These are phyloP conservation scores for Chrysogorgia sp. DNA, from an alignment of 92 coral and sea anemone species.

Conservation along the genomic window DNA sequence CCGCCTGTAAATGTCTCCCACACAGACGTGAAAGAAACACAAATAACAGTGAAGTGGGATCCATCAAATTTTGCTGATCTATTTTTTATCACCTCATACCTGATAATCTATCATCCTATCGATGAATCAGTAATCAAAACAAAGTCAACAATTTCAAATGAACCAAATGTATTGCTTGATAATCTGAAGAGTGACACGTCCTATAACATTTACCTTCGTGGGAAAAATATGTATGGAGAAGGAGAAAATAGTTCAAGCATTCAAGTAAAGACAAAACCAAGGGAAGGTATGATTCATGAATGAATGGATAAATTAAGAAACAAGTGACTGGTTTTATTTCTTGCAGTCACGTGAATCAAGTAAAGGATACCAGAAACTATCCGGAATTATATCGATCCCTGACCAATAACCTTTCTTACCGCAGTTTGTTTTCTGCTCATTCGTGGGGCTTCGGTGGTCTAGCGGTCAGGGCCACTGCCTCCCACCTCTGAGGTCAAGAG, in stretches of 20 bases:
- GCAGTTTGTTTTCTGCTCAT: no score
- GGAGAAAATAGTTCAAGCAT: neutral
- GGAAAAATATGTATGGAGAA: neutral
- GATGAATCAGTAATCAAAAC: neutral
- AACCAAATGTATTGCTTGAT: neutral
- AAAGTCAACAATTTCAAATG: neutral
- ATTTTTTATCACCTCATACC: neutral
- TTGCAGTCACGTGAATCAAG: no score
- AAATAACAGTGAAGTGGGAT: neutral
- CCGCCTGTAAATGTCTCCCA: neutral
- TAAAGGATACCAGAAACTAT: no score
- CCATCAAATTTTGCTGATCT: neutral
- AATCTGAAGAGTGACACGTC: neutral
- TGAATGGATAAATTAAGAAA: no score
- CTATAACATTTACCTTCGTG: neutral
- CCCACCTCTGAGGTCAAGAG: no score
- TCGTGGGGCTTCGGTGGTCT: no score
- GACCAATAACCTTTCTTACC: no score
- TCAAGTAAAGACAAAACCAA: neutral
- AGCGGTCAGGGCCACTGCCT: no score
- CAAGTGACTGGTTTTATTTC: no score
- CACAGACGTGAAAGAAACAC: neutral
- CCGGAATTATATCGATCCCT: no score
- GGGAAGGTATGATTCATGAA: no score
- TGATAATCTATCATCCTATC: neutral